A percentile compares a stretch with the other conserved stretches of the same genome.
Evolutionary conservation across 2,113 vertebrate species (phyloP).

Genomic region (Gallinago media): DNA sequence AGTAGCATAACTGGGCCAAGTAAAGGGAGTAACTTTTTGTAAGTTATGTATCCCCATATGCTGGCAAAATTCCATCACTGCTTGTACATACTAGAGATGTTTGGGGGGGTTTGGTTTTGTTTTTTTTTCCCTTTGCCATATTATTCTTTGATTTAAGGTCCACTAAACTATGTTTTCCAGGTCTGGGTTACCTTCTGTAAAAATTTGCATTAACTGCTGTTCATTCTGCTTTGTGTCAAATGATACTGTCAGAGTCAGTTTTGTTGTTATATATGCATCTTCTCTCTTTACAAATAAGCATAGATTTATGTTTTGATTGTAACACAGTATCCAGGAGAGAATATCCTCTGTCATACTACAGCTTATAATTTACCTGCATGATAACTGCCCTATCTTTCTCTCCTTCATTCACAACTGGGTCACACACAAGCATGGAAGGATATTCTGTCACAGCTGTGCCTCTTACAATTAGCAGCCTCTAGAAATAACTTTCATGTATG

Average conservation of each 20-base stretch:
- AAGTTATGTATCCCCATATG: neutral
- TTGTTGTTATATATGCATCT: neutral
- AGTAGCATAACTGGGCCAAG: neutral
- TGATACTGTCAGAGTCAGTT: neutral
- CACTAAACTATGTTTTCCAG: neutral
- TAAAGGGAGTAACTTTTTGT: neutral
- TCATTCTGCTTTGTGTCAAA: neutral
- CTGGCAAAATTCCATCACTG: neutral
- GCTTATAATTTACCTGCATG: neutral
- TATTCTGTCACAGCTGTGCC: neutral
- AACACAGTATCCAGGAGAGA: neutral
- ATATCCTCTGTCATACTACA: neutral
- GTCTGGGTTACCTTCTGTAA: neutral
- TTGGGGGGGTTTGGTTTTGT: fast-evolving
- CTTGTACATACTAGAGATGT: neutral
- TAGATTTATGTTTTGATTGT: neutral
- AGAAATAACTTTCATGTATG: neutral
- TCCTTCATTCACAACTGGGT: neutral
- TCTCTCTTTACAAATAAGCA: neutral
- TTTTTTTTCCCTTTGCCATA: neutral
- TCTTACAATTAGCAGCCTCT: neutral
- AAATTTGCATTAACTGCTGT: neutral
- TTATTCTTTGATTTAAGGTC: neutral
- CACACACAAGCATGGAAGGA: neutral
- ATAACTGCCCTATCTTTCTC: neutral